Evolutionary conservation across 2,888 invertebrate species (phyloP).

Genomic region (Acleris holmiana): DNA sequence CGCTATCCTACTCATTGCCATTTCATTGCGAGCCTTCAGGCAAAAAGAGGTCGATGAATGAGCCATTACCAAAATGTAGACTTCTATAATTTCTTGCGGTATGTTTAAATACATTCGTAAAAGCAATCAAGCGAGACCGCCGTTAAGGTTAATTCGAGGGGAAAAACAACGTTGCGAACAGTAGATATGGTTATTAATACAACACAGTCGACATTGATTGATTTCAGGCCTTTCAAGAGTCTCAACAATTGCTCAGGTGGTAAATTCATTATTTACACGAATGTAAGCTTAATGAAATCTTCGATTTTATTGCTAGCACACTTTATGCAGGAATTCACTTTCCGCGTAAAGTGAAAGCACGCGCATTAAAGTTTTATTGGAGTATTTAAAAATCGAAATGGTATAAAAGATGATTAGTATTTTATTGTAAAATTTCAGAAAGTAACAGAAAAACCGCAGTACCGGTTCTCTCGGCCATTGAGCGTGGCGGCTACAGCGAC

Average conservation of each 20-base stretch:
- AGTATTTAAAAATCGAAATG: slow-evolving; percentile 2
- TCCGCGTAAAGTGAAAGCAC: slow-evolving; percentile 32
- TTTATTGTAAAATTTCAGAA: slow-evolving; percentile 38
- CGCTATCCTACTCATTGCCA: slow-evolving; percentile 49
- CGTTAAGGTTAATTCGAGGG: neutral
- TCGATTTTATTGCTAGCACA: neutral
- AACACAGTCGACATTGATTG: slow-evolving; percentile 17
- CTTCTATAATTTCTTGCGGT: slow-evolving; percentile 19
- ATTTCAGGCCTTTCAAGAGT: slow-evolving; percentile 2
- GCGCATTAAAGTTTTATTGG: neutral
- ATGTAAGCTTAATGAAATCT: too few species aligned
- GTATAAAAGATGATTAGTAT: neutral
- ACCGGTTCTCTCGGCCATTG: slow-evolving; percentile 53
- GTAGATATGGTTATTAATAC: slow-evolving; percentile 16
- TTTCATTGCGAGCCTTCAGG: slow-evolving; percentile 40
- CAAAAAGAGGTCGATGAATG: slow-evolving; percentile 33
- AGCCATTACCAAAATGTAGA: slow-evolving; percentile 28
- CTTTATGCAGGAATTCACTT: neutral
- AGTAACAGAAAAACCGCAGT: slow-evolving; percentile 39
- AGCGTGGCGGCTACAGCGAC: slow-evolving; percentile 52
- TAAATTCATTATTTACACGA: too few species aligned
- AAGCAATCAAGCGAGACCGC: slow-evolving; percentile 15
- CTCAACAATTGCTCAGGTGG: neutral
- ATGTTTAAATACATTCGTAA: slow-evolving; percentile 23
- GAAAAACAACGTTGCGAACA: slow-evolving; percentile 1